Evolutionary conservation across 2,888 invertebrate species (phyloP).

Genomic region (Timandra comae): DNA sequence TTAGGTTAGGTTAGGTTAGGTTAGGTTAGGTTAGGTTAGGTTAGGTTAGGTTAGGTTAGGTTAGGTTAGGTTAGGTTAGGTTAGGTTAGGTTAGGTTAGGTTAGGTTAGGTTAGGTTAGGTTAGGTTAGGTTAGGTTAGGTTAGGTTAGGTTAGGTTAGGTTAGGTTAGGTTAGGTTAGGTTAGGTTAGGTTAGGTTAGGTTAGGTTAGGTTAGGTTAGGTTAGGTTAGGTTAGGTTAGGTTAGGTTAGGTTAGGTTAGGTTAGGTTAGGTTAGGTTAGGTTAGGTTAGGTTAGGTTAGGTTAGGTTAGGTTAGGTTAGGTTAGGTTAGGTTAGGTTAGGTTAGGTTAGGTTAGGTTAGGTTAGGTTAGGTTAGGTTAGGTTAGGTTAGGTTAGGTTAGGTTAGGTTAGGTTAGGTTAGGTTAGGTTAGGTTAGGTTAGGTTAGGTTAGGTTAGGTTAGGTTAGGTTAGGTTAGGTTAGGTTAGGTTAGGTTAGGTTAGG

Average conservation of each 20-base stretch:
- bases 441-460: no score
- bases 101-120: constrained; percentile 17
- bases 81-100: constrained; percentile 17
- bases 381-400: no score
- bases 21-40: constrained; percentile 14
- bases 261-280: constrained; percentile 9
- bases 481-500: no score
- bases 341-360: no score
- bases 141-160: constrained; percentile 12
- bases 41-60: constrained; percentile 12
- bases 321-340: no score
- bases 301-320: no score
- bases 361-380: no score
- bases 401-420: no score
- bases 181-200: constrained; percentile 13
- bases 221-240: constrained; percentile 14
- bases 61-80: constrained; percentile 17
- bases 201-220: constrained; percentile 13
- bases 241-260: constrained; percentile 12
- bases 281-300: no score
- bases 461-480: no score
- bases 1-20: constrained; percentile 18
- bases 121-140: constrained; percentile 16
- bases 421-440: no score
- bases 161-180: constrained; percentile 11